A percentile compares a stretch with the other conserved stretches of the same genome.
These are phyloP conservation scores for Pluvialis apricaria DNA, from an alignment of 2,113 vertebrate genomes.

Conservation along the genomic window DNA sequence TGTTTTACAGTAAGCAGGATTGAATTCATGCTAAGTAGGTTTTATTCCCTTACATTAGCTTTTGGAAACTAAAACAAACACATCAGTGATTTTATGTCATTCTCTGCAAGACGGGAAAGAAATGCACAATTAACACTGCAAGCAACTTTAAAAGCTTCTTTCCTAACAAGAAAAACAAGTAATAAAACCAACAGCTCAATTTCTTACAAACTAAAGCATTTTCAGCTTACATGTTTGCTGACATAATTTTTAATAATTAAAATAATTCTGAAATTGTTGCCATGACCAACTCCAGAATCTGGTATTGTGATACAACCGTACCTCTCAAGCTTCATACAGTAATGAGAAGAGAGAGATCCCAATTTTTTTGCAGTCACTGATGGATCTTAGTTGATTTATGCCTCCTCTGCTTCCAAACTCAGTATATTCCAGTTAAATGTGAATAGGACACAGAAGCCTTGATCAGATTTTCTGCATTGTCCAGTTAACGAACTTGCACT, in stretches of 20 bases:
- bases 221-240: slow-evolving; percentile 4
- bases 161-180: slow-evolving; percentile 44
- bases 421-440: background rate
- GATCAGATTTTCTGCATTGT: background rate
- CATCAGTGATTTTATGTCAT: slow-evolving; percentile 72
- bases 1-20: slow-evolving; percentile 16
- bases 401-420: background rate
- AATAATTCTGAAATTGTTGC: background rate
- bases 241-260: slow-evolving; percentile 16
- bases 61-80: slow-evolving; percentile 71
- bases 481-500: background rate
- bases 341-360: background rate
- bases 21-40: slow-evolving; percentile 66
- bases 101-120: slow-evolving; percentile 62
- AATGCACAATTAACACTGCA: slow-evolving; percentile 60
- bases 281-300: background rate
- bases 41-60: slow-evolving; percentile 71
- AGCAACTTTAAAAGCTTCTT: slow-evolving; percentile 54
- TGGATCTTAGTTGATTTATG: background rate
- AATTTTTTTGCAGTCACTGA: background rate
- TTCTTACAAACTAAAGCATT: slow-evolving; percentile 34
- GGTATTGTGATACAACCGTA: background rate
- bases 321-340: background rate
- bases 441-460: background rate
- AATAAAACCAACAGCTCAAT: slow-evolving; percentile 30